Evolutionary conservation across 2,113 vertebrate species (phyloP), one percentile per base, ranked within the genome.

Genomic region (Anhinga rufa): DNA sequence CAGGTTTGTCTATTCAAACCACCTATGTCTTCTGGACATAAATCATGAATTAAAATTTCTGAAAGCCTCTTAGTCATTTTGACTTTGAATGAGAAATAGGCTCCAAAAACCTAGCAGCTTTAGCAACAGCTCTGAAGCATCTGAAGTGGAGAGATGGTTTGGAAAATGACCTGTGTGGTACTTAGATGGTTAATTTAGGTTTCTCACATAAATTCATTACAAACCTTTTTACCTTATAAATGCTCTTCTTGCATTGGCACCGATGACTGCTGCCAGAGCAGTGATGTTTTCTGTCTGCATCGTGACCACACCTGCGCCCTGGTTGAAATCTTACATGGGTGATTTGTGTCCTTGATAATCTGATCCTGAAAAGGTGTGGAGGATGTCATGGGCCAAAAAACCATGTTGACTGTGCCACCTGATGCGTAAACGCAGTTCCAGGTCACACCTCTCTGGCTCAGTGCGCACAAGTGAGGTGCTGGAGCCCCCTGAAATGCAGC

Each of bases 1-100:
- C 57, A 76, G 93, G 34, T 65, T 80, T 64, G 69, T 90, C 81
- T 92, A 34, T 88, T 96, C 44, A 92, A 86, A 93, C 83, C 71
- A 86, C 70, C n/a, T 28, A 3, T 55, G 54, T 92, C 78, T 80
- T 97, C 60, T 84, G 60, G 58, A 60, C 55, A 78, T 97, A 95
- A 95, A 89, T 93, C 1, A 75, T 55, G 36, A 94, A 17, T 72
- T 88, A 83, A 75, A 51, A n/a, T 64, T 83, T 83, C 12, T 31
- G 51, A 64, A 86, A 58, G 4, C 51, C 51, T 69, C 14, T 54
- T 40, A 25, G 11, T 76, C 6, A 16, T 68, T 75, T 79, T 88
- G 24, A 40, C 49, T 81, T 70, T 32, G 42, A 46, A 19, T 91
- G 29, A 76, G 26, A 80, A 72, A 25, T 21, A 64, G 57, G 3